phyloP scores from a whole-genome alignment of 2,888 invertebrate genomes.

The Rhyacophila evoluta region DNA sequence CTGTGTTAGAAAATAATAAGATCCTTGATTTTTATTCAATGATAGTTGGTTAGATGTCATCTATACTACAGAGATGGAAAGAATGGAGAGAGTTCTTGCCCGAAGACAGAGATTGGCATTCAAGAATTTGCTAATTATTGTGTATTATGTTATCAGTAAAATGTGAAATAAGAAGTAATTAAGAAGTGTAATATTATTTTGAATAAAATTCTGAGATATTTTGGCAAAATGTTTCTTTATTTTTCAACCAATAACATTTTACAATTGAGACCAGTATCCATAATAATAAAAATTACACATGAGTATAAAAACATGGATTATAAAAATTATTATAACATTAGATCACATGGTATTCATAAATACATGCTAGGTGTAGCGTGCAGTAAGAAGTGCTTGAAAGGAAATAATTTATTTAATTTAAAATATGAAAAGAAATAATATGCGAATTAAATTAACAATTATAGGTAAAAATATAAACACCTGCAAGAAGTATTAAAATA shows the following conservation, averaged over 20 bases:
- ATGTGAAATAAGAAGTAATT: no score
- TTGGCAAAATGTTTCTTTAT: constrained; percentile 38
- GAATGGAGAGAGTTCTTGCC: no score
- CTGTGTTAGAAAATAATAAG: no score
- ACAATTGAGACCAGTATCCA: constrained; percentile 37
- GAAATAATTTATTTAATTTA: constrained; percentile 15
- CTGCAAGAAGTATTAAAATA: not conserved
- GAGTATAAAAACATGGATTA: constrained; percentile 29
- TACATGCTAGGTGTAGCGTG: constrained; percentile 31
- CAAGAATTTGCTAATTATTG: no score
- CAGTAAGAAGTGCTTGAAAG: constrained; percentile 12
- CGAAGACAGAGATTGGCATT: no score
- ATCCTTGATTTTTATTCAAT: no score
- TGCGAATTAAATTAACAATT: not conserved
- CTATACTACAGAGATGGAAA: no score
- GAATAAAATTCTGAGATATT: no score
- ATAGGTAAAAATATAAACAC: not conserved
- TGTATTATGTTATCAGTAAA: no score
- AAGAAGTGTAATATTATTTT: no score
- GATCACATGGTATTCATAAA: constrained; percentile 38
- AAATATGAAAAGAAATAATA: not conserved
- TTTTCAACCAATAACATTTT: constrained; percentile 34
- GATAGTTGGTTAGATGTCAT: no score
- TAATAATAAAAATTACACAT: constrained; percentile 29
- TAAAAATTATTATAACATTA: constrained; percentile 34